Evolutionary conservation across 2,888 invertebrate species (phyloP), one percentile per base, ranked within the genome.

Genomic region (Pandemis heparana): DNA sequence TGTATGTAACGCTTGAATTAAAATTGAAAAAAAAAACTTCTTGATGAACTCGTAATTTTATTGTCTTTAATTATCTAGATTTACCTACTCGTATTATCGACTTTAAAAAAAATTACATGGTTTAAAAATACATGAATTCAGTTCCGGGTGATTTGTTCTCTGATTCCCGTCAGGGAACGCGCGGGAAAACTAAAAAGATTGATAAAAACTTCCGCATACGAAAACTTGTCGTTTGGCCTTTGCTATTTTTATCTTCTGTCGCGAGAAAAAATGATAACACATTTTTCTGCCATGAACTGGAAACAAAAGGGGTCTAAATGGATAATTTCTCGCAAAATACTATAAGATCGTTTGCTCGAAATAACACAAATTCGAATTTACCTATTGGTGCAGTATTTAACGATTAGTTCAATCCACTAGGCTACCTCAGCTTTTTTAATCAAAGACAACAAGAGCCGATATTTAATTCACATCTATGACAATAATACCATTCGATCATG

Each of bases 191-290:
- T 0, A 60, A 39, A 32, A 60, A 38, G 60, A 60, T 60, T 38
- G 56, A 39, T 32, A 60, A 60, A n/a, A 39, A 60, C 39, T 60
- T 39, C 60, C 14, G 60, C 38, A 38, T 60, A n/a, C 8, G 38
- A 60, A 60, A 60, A 60, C 18, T 32, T 60, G n/a, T 60, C 14
- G 60, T 39, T 60, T 60, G 32, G 10, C 60, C 39, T 32, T n/a
- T n/a, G 39, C 60, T 39, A 32, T 60, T 60, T 60, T 60, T 23
- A 56, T 23, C 56, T 23, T 56, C n/a, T 23, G 12, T 56, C 23
- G 12, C 7, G 16, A 53, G 7, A 23, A 23, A 12, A 56, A 56
- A 56, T 56, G 56, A 53, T 53, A 9, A 16, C 53, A 53, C 18
- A 16, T 53, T 16, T 53, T 53, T 53, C 18, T 53, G 18, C 18